Evolutionary conservation across 2,113 vertebrate species (phyloP).

Genomic region (Ellobius talpinus): DNA sequence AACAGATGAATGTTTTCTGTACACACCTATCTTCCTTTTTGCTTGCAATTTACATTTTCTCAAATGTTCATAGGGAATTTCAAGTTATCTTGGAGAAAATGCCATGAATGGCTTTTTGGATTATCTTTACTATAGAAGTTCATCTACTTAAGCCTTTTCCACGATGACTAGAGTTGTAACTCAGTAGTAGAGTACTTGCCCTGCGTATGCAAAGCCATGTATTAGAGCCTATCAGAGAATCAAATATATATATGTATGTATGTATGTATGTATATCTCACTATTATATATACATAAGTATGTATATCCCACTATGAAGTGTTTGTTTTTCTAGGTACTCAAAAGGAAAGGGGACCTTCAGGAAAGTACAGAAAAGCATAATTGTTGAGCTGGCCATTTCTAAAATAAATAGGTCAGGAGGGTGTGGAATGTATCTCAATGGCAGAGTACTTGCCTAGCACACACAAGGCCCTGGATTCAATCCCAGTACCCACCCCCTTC

Average conservation of each 20-base stretch:
- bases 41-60: background rate
- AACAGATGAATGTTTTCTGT: conserved; percentile 14
- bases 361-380: background rate
- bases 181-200: background rate
- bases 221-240: background rate
- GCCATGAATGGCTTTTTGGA: background rate
- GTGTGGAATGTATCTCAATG: background rate
- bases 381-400: background rate
- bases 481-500: background rate
- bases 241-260: background rate
- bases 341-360: background rate
- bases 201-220: background rate
- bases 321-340: background rate
- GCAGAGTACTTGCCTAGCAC: background rate
- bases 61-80: background rate
- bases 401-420: background rate
- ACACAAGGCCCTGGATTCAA: background rate
- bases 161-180: background rate
- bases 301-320: background rate
- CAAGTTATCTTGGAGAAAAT: background rate
- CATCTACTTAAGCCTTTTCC: conserved; percentile 2
- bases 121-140: background rate
- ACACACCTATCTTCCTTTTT: background rate
- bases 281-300: background rate
- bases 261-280: background rate